These are phyloP conservation scores for Cygnus atratus DNA, from an alignment of 2,113 vertebrate genomes.

Conservation along the genomic window DNA sequence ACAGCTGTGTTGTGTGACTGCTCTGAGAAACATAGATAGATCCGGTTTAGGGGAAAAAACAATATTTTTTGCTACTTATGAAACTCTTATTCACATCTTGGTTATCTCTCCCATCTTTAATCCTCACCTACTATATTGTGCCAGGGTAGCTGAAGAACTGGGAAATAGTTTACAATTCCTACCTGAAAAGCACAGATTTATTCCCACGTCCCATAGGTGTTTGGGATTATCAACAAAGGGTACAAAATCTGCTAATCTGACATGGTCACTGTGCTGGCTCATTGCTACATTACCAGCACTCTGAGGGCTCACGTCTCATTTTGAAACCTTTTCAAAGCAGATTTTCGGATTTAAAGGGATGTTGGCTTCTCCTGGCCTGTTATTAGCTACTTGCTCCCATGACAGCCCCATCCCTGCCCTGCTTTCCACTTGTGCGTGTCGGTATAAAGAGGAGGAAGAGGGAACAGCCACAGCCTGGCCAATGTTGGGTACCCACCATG, in stretches of 20 bases:
- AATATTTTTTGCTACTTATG: not conserved
- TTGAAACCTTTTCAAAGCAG: not conserved
- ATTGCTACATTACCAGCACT: not conserved
- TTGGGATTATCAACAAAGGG: not conserved
- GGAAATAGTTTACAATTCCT: not conserved
- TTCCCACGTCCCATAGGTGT: not conserved
- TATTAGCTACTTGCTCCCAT: not conserved
- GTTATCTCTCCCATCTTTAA: not conserved
- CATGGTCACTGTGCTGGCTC: not conserved
- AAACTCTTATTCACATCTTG: not conserved
- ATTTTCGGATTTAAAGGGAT: not conserved
- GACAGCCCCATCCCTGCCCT: not conserved
- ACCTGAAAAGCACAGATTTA: not conserved
- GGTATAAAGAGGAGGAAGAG: not conserved
- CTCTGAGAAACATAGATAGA: not conserved
- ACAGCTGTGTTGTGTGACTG: not conserved
- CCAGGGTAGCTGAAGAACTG: not conserved
- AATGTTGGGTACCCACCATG: not conserved
- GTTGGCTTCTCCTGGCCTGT: not conserved
- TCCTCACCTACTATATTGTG: fast-evolving
- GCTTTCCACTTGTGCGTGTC: not conserved
- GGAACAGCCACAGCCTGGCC: not conserved
- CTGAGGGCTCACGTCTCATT: not conserved
- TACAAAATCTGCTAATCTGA: not conserved
- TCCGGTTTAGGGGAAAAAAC: not conserved